Conservation (phyloP, 2,797 vertebrate species). For the Gymnothorax javanicus region DNA sequence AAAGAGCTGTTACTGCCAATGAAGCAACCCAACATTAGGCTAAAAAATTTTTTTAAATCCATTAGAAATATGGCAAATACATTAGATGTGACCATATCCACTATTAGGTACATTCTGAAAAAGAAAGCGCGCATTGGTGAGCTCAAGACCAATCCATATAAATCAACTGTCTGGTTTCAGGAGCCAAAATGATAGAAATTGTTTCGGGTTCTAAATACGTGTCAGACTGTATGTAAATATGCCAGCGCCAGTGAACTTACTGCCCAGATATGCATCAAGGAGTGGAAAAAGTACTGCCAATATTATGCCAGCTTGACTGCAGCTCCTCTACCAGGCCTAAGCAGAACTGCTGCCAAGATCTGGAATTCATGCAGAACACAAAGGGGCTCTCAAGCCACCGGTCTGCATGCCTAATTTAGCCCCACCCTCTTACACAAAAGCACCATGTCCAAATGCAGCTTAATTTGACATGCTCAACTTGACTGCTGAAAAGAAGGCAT, state of each 20-base stretch:
- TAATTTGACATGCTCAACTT: not conserved
- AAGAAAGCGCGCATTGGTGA: too few species aligned
- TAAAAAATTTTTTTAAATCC: too few species aligned
- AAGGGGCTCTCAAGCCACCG: conserved; percentile 28
- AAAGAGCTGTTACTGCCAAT: too few species aligned
- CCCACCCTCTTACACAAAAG: conserved; percentile 5
- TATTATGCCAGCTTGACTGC: not conserved
- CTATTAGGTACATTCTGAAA: too few species aligned
- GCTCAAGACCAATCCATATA: too few species aligned
- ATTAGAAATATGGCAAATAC: too few species aligned
- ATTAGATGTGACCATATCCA: too few species aligned
- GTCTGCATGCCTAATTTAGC: not conserved
- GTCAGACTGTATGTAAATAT: not conserved
- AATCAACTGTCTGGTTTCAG: too few species aligned
- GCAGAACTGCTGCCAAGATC: conserved; percentile 21
- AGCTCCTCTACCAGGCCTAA: conserved; percentile 26
- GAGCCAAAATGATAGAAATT: too few species aligned
- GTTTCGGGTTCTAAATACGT: too few species aligned
- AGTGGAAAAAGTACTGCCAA: not conserved
- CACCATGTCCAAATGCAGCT: not conserved
- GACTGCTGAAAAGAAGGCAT: not conserved
- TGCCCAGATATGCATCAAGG: not conserved
- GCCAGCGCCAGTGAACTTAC: not conserved
- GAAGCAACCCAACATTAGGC: too few species aligned
- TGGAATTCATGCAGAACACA: conserved; percentile 29